These are phyloP conservation scores for Rhaphigaster nebulosa DNA, from an alignment of 2,888 invertebrate species.

Conservation along the genomic window DNA sequence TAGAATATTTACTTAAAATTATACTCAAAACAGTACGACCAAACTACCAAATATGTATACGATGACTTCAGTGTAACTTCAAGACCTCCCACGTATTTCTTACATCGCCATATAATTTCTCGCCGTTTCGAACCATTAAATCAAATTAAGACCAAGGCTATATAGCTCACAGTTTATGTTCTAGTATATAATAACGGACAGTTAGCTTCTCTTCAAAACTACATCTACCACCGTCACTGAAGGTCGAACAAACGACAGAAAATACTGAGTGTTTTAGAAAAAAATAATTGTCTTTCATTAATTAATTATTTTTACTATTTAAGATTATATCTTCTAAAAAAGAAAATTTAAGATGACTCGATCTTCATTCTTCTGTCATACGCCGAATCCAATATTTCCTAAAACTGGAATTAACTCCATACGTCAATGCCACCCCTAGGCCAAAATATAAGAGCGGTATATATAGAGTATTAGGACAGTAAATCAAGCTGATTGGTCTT, in stretches of 20 bases:
- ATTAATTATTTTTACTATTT: too few relatives aligned
- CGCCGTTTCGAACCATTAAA: neutral
- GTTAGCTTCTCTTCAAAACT: neutral
- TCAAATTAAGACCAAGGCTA: slow-evolving; percentile 30
- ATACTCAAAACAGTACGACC: neutral
- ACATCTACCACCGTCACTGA: neutral
- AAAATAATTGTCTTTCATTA: too few relatives aligned
- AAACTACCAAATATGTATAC: neutral
- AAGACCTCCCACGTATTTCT: slow-evolving; percentile 2
- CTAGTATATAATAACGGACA: neutral
- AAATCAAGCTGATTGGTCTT: slow-evolving; percentile 43
- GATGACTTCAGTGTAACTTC: neutral
- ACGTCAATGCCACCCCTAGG: neutral
- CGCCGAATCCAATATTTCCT: neutral
- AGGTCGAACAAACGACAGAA: neutral
- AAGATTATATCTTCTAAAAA: too few relatives aligned
- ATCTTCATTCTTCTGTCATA: neutral
- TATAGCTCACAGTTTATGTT: neutral
- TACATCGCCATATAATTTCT: neutral
- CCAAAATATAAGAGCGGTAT: slow-evolving; percentile 7
- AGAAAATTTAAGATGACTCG: neutral
- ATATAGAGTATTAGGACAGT: neutral
- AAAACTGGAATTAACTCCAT: neutral
- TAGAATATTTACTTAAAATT: too few relatives aligned
- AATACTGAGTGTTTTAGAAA: too few relatives aligned